Evolutionary conservation across 2,113 vertebrate genomes (phyloP).

Genomic region (Perca fluviatilis): DNA sequence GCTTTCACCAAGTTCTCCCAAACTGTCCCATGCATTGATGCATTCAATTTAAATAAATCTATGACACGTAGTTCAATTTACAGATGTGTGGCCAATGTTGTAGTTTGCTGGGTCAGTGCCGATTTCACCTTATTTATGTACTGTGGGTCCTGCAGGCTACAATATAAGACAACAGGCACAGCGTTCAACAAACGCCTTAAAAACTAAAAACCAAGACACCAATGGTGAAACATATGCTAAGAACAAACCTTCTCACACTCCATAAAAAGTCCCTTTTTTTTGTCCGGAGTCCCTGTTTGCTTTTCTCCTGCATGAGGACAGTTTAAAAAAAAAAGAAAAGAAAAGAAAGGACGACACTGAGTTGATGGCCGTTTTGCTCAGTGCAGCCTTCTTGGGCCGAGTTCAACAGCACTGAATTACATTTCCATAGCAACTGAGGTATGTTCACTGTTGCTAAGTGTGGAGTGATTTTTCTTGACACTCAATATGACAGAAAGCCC

Average conservation of each 20-base stretch:
- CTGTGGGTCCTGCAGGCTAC: conserved; percentile 81
- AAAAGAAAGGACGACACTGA: conserved; percentile 60
- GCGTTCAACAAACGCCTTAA: conserved; percentile 79
- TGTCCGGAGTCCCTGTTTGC: conserved; percentile 56
- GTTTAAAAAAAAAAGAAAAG: conserved; percentile 62
- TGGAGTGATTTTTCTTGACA: conserved; percentile 71
- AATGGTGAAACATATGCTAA: conserved; percentile 85
- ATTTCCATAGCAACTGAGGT: conserved; percentile 83
- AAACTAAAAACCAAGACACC: conserved; percentile 87
- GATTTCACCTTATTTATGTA: conserved; percentile 53
- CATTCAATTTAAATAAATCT: conserved; percentile 67
- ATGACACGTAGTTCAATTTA: conserved; percentile 74
- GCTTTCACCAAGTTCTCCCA: conserved; percentile 38
- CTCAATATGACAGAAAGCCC: conserved; percentile 69
- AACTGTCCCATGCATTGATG: conserved; percentile 65
- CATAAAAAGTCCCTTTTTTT: conserved; percentile 73
- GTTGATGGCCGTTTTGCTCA: conserved; percentile 65
- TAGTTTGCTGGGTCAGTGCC: conserved; percentile 56
- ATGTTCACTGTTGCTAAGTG: conserved; percentile 79
- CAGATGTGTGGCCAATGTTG: conserved; percentile 73
- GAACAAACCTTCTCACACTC: conserved; percentile 70
- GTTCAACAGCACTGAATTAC: conserved; percentile 72
- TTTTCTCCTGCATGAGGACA: conserved; percentile 69
- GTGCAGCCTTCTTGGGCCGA: conserved; percentile 65
- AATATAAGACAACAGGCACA: conserved; percentile 84